phyloP scores from a whole-genome alignment of 2,888 invertebrate species.

The Ceraclea dissimilis region DNA sequence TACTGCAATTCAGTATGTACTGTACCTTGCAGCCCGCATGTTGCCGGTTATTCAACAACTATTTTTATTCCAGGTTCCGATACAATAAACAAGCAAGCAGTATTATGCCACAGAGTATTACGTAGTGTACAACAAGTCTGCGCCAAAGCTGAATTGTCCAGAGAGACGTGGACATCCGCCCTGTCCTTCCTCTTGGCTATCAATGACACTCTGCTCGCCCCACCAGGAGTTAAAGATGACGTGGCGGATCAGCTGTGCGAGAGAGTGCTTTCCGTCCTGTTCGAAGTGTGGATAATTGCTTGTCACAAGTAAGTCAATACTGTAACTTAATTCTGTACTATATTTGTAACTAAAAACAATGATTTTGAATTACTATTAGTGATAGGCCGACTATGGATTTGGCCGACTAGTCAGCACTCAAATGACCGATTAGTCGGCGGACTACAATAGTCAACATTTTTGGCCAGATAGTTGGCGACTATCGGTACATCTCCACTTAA shows the following conservation, averaged over 20 bases:
- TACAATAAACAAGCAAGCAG: conserved; percentile 86
- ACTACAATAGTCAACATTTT: too few relatives aligned
- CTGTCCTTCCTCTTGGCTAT: conserved; percentile 82
- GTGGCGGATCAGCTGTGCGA: conserved; percentile 94
- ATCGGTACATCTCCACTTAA: too few relatives aligned
- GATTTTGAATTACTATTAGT: neutral
- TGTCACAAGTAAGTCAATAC: conserved; percentile 43
- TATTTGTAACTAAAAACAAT: neutral
- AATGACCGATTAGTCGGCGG: too few relatives aligned
- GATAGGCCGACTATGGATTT: too few relatives aligned
- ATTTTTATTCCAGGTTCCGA: conserved; percentile 62
- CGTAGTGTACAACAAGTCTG: conserved; percentile 70
- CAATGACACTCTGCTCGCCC: conserved; percentile 84
- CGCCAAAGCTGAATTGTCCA: conserved; percentile 52
- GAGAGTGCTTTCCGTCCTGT: conserved; percentile 84
- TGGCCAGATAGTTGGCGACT: too few relatives aligned
- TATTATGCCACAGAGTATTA: conserved; percentile 85
- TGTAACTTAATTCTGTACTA: too few relatives aligned
- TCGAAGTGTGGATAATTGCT: conserved; percentile 67
- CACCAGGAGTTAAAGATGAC: conserved; percentile 89
- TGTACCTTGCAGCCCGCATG: too few relatives aligned
- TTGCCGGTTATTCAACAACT: too few relatives aligned
- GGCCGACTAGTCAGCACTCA: too few relatives aligned
- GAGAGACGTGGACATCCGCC: conserved; percentile 87
- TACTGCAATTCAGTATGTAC: too few relatives aligned